A percentile compares a stretch with the other conserved stretches of the same genome.
Evolutionary conservation across 2,113 vertebrate genomes (phyloP).

Genomic region (Eretmochelys imbricata): DNA sequence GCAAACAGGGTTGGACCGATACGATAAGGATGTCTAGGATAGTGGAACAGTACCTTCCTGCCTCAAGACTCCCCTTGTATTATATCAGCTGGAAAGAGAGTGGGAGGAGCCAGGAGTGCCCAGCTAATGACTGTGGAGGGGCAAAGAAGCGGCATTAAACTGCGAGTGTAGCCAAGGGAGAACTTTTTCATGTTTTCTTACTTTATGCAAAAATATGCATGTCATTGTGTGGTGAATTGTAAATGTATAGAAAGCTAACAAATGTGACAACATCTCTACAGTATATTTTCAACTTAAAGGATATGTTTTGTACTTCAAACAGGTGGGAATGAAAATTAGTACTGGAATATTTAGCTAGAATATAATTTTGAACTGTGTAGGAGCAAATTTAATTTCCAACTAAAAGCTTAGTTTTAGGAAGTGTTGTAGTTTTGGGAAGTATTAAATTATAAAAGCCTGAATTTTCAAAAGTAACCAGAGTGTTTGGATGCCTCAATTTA

Average conservation of each 20-base stretch:
- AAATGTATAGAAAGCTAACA: background rate
- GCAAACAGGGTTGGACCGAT: background rate
- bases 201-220: background rate
- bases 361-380: background rate
- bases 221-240: background rate
- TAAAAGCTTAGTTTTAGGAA: background rate
- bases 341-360: background rate
- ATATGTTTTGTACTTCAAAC: background rate
- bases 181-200: background rate
- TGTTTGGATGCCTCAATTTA: background rate
- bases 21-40: background rate
- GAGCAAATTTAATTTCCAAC: background rate
- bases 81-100: background rate
- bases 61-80: background rate
- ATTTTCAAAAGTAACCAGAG: background rate
- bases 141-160: too few species aligned
- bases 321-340: background rate
- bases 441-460: background rate
- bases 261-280: background rate
- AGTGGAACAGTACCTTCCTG: background rate
- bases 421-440: background rate
- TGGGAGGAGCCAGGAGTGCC: background rate
- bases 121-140: background rate
- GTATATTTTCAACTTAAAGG: background rate
- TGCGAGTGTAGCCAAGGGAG: background rate